Evolutionary conservation across 2,888 invertebrate species (phyloP).

Genomic region (Cephus pulcher): DNA sequence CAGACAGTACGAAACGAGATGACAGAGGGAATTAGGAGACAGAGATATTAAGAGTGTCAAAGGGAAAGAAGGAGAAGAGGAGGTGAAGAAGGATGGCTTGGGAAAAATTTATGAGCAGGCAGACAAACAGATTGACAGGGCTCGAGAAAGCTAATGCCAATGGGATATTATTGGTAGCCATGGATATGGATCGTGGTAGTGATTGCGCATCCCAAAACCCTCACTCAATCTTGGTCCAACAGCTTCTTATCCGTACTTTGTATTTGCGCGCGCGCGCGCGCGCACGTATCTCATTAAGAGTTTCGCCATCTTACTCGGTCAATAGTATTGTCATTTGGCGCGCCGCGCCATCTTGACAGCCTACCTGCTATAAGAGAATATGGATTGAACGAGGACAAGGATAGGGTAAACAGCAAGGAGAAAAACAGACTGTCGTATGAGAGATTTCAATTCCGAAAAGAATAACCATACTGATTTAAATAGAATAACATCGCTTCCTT

Average conservation of each 20-base stretch:
- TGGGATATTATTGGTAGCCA: neutral
- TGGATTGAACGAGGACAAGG: neutral
- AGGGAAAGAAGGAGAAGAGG: neutral
- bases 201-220: neutral
- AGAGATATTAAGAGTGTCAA: neutral
- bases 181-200: neutral
- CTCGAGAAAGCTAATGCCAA: neutral
- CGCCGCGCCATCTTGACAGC: neutral
- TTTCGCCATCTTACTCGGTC: neutral
- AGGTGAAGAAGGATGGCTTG: neutral
- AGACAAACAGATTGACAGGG: too few species aligned
- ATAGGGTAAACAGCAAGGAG: neutral
- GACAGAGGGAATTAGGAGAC: neutral
- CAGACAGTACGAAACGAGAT: constrained; percentile 21
- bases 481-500: neutral
- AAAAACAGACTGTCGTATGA: neutral
- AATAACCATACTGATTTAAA: neutral
- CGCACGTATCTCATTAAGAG: neutral
- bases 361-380: neutral
- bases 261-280: neutral
- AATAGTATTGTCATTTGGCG: neutral
- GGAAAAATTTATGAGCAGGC: neutral
- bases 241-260: constrained; percentile 1
- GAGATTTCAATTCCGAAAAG: neutral
- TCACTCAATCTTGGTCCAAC: constrained; percentile 22